phyloP scores from a whole-genome alignment of 1,140 invertebrate species.

The Drosophila setifemur region DNA sequence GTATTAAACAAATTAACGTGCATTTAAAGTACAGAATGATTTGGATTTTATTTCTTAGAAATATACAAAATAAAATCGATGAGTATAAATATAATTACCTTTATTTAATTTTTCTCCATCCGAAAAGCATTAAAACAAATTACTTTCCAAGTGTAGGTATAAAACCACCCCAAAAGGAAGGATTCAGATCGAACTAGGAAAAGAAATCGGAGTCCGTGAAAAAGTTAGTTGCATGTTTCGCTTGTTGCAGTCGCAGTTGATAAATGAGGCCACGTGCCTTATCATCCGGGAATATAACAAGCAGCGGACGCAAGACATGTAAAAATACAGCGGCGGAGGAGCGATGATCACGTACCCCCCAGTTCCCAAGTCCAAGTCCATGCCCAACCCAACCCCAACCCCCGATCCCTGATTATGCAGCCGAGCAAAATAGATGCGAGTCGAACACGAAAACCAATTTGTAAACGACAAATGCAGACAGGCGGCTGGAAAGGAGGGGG shows the following conservation, averaged over 20 bases:
- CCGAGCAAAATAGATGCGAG: conserved; percentile 67
- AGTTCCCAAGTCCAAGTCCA: too few relatives aligned
- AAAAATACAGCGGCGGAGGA: conserved; percentile 51
- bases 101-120: too few relatives aligned
- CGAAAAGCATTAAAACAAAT: too few relatives aligned
- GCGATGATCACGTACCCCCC: conserved; percentile 53
- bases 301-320: conserved; percentile 47
- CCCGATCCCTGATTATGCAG: conserved; percentile 77
- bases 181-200: conserved; percentile 38
- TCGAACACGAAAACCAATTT: conserved; percentile 77
- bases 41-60: too few relatives aligned
- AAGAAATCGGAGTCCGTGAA: conserved; percentile 30
- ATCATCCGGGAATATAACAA: conserved; percentile 64
- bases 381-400: conserved; percentile 28
- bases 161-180: conserved; percentile 21
- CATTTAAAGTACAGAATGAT: too few relatives aligned
- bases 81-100: too few relatives aligned
- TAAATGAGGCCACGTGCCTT: conserved; percentile 80
- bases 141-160: neutral
- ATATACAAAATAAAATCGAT: too few relatives aligned
- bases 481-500: neutral
- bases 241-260: conserved; percentile 66
- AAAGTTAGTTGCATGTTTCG: conserved; percentile 58
- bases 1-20: too few relatives aligned
- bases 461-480: conserved; percentile 73